These are phyloP conservation scores for Amniataba percoides DNA, from an alignment of 2,797 vertebrate genomes.

Conservation along the genomic window DNA sequence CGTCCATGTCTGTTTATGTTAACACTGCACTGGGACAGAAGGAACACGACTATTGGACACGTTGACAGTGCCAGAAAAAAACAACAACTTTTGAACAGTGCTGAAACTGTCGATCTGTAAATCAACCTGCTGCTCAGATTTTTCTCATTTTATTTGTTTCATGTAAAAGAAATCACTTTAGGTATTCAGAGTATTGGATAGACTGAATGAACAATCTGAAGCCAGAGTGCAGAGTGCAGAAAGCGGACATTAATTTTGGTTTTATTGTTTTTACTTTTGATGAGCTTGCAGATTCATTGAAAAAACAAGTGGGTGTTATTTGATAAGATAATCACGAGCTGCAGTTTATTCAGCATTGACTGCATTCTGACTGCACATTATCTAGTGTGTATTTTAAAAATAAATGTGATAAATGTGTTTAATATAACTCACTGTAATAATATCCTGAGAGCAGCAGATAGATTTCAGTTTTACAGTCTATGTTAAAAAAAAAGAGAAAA, in stretches of 20 bases:
- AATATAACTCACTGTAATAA: not conserved
- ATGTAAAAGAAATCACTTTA: not conserved
- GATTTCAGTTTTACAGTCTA: not conserved
- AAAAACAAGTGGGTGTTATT: too few relatives aligned
- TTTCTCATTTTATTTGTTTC: too few relatives aligned
- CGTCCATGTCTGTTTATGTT: slow-evolving; percentile 81
- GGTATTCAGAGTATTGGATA: not conserved
- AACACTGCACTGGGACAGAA: slow-evolving; percentile 25
- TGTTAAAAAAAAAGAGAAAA: not conserved
- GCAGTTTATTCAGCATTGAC: too few relatives aligned
- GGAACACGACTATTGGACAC: not conserved
- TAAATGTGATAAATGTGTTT: not conserved
- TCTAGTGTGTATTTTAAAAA: too few relatives aligned
- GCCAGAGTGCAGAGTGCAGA: too few relatives aligned
- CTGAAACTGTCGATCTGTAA: not conserved
- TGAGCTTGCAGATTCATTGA: too few relatives aligned
- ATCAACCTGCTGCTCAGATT: too few relatives aligned
- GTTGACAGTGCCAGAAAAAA: not conserved
- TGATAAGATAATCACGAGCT: too few relatives aligned
- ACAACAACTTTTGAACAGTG: not conserved
- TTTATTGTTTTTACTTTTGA: too few relatives aligned
- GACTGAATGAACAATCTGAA: not conserved
- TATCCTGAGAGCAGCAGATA: too few relatives aligned
- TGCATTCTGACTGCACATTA: too few relatives aligned
- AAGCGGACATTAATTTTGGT: too few relatives aligned